Conservation (phyloP, 2,888 invertebrate species). For the Dicycla oo region DNA sequence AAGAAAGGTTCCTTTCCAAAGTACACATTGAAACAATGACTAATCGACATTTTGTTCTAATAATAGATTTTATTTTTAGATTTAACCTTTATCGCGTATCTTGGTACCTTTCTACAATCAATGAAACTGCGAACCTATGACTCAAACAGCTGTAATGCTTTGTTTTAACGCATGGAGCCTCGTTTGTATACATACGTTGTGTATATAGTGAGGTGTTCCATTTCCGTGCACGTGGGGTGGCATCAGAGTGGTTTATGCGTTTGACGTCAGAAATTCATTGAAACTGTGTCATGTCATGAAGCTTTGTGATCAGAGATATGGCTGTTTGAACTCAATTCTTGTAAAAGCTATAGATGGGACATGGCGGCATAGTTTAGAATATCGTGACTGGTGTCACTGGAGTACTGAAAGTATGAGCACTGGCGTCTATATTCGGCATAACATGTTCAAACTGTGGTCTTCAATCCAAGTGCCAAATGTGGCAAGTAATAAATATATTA, state of each 20-base stretch:
- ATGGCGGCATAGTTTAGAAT: background rate
- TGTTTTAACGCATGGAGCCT: conserved; percentile 37
- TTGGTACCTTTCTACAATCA: conserved; percentile 34
- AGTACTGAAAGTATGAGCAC: background rate
- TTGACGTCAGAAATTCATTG: conserved; percentile 53
- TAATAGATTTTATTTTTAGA: conserved; percentile 42
- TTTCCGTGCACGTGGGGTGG: conserved; percentile 37
- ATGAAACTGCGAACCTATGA: conserved; percentile 45
- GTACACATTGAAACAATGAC: conserved; percentile 17
- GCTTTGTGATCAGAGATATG: conserved; percentile 21
- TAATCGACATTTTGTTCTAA: conserved; percentile 32
- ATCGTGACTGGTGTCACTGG: background rate
- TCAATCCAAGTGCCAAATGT: background rate
- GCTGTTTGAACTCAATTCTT: conserved; percentile 1
- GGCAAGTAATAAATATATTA: background rate
- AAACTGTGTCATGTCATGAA: conserved; percentile 54
- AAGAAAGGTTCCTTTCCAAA: conserved; percentile 12
- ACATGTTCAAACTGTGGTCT: background rate
- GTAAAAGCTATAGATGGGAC: conserved; percentile 6
- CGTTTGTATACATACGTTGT: conserved; percentile 13
- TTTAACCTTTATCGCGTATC: conserved; percentile 17
- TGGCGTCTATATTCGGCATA: background rate
- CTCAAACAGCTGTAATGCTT: conserved; percentile 23
- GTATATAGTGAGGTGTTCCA: conserved; percentile 32
- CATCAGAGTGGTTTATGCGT: conserved; percentile 21